These are phyloP conservation scores for Epinotia demarniana DNA, from an alignment of 2,888 invertebrate species.

Conservation along the genomic window DNA sequence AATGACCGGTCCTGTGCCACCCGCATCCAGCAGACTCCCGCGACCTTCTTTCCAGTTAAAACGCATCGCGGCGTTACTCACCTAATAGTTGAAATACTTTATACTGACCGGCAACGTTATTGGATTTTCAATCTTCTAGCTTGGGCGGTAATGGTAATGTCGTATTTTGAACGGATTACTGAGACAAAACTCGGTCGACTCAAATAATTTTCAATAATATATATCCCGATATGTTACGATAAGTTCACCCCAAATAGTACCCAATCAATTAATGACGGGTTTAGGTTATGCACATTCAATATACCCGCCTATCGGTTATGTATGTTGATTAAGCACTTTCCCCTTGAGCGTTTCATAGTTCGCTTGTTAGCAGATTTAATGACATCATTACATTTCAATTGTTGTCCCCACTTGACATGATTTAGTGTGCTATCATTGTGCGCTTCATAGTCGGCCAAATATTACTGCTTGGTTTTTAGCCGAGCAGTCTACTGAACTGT, in stretches of 20 bases:
- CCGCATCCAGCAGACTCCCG: too few relatives aligned
- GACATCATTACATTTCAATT: too few relatives aligned
- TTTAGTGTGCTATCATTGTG: conserved; percentile 11
- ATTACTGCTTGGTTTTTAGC: conserved; percentile 7
- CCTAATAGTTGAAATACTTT: background rate
- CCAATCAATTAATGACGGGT: background rate
- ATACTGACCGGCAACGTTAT: background rate
- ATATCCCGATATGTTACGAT: background rate
- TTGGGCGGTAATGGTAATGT: background rate
- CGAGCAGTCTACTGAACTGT: conserved; percentile 3
- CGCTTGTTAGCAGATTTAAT: too few relatives aligned
- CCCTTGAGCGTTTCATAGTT: background rate
- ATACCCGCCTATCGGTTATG: background rate
- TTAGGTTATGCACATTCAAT: background rate
- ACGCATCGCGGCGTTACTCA: too few relatives aligned
- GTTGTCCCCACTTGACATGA: background rate
- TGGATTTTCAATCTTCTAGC: background rate
- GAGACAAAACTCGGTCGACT: background rate
- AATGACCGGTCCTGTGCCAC: too few relatives aligned
- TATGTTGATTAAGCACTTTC: background rate
- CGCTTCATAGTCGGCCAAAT: conserved; percentile 9
- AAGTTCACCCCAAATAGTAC: background rate
- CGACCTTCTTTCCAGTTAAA: too few relatives aligned
- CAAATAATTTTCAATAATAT: background rate
- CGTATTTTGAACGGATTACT: background rate